Conservation (phyloP, 2,113 vertebrate genomes). For the Spea multiplicata region DNA sequence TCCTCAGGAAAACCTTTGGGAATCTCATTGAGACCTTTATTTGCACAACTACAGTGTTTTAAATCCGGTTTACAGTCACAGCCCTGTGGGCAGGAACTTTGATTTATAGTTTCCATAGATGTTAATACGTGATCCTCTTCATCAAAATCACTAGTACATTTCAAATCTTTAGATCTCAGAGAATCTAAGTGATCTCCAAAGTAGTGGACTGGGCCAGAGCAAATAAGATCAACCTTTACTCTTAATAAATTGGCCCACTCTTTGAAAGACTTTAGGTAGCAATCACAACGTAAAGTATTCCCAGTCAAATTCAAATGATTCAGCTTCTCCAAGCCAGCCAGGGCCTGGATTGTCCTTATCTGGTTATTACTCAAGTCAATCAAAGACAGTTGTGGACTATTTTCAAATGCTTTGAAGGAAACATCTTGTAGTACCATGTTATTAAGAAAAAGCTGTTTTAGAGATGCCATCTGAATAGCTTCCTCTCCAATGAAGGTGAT, state of each 20-base stretch:
- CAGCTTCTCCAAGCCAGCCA: conserved; percentile 67
- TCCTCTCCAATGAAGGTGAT: conserved; percentile 85
- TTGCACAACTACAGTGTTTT: conserved; percentile 77
- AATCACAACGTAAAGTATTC: conserved; percentile 87
- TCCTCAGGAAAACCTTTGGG: conserved; percentile 75
- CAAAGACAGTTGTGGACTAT: conserved; percentile 70
- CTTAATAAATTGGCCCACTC: conserved; percentile 70
- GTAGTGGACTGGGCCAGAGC: conserved; percentile 69
- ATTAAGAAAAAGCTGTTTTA: conserved; percentile 82
- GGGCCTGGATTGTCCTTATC: conserved; percentile 74
- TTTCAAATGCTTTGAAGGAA: conserved; percentile 69
- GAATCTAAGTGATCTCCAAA: conserved; percentile 74
- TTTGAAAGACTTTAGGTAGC: conserved; percentile 77
- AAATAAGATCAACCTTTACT: conserved; percentile 70
- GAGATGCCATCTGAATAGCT: conserved; percentile 75
- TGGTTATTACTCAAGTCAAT: conserved; percentile 86
- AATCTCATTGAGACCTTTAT: conserved; percentile 69
- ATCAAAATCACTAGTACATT: conserved; percentile 67
- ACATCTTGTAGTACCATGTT: conserved; percentile 86
- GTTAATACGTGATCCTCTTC: conserved; percentile 56
- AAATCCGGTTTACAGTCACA: conserved; percentile 73
- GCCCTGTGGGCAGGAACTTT: conserved; percentile 68
- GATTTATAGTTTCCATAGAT: not conserved
- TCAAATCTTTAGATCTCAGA: conserved; percentile 71
- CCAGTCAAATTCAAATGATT: conserved; percentile 72